Base-by-base conservation (phyloP, 2,888 invertebrate genomes). In the Apotomis capreana region DNA sequence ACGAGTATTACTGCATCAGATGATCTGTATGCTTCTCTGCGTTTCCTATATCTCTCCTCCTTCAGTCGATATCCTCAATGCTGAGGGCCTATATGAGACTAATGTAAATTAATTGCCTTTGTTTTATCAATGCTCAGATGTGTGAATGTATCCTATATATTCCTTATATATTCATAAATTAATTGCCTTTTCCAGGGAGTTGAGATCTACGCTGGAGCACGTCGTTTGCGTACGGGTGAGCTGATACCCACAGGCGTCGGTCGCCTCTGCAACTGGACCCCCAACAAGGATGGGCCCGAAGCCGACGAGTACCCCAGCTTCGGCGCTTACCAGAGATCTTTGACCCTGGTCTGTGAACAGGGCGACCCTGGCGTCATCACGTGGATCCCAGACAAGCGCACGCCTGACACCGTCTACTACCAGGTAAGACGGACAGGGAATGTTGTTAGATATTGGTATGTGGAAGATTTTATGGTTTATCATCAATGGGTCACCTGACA, bases 371-470 rank as follows among this genome's bases (percentile, higher is more conserved):
- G 97, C 9, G 94, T 97, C 55, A 95, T 98, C 54, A 95, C 96
- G 75, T 98, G 98, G 97, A 97, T 96, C 0, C 98, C 98, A 0
- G 97, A 98, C 86, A 90, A 93, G 70, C 94, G 96, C 78, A 98
- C 98, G 0, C 98, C 98, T 0, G 97, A 98, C 85, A 96, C 97
- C 6, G 97, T 98, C 54, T 98, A 98, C 86, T 98, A 98, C 87
- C 98, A 97, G 95, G 97, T 97, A 86, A 78, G 51, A 40, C 15
- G 3, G 9, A 49, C 13, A 12, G 40, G 69, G 49, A 15, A 37
- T 12, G 46, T 9, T 61, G 46, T 46, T 49, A 26, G 5, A 49
- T 49, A 46, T 49, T 57, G 62, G 12, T 52, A 49, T 40, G 6
- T 37, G 5, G 36, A 36, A 26, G 13, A 54, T 12, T 40, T 64